Percentiles rank a stretch among this genome's conserved stretches.
These are phyloP conservation scores for Halcyon malimbica DNA, from an alignment of 2,113 vertebrate species.

Conservation along the genomic window DNA sequence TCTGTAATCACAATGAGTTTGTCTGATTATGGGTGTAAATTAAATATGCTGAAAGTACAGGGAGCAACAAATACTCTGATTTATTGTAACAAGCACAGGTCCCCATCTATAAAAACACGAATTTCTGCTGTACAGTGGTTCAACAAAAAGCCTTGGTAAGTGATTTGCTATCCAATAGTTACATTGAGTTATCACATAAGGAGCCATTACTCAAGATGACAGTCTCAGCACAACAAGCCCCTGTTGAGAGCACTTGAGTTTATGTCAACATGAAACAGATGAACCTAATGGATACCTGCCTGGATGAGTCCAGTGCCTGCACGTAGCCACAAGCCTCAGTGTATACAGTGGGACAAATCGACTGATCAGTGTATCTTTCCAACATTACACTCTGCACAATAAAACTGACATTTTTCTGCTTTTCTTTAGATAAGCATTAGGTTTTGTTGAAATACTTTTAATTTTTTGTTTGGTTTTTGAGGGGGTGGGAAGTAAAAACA, in stretches of 20 bases:
- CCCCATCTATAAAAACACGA: background rate
- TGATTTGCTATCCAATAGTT: background rate
- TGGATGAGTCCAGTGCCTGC: background rate
- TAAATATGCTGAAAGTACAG: background rate
- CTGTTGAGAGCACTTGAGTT: background rate
- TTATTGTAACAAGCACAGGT: background rate
- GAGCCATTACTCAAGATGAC: conserved; percentile 47
- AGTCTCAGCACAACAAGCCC: conserved; percentile 19
- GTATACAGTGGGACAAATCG: background rate
- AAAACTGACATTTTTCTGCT: background rate
- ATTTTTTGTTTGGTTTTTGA: background rate
- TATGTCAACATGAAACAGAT: conserved; percentile 8
- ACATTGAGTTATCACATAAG: conserved; percentile 40
- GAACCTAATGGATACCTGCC: background rate
- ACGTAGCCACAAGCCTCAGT: background rate
- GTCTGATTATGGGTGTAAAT: background rate
- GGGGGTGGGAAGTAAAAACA: background rate
- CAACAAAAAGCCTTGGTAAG: background rate
- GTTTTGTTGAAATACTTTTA: background rate
- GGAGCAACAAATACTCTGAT: background rate
- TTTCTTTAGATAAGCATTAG: background rate
- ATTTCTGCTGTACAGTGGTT: background rate
- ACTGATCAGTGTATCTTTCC: background rate
- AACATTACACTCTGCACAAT: background rate
- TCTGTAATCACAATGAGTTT: background rate